These are phyloP conservation scores for Chelidonichthys spinosus DNA, from an alignment of 2,797 vertebrate genomes.

Conservation along the genomic window DNA sequence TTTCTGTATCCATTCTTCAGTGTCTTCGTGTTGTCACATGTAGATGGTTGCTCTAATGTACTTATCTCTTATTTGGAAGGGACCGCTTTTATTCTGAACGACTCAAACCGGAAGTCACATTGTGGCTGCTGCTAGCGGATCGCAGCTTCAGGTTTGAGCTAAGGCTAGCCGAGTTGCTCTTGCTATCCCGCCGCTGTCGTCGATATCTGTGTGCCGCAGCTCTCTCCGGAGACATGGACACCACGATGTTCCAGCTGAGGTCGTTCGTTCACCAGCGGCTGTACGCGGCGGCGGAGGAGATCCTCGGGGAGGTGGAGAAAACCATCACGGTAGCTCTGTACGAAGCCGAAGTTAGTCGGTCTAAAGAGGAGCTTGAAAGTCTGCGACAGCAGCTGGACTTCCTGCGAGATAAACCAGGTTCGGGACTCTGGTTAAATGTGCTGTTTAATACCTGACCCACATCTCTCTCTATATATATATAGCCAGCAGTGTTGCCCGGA, in stretches of 20 bases:
- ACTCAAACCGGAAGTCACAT: neutral
- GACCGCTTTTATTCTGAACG: constrained; percentile 7
- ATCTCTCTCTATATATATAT: fast-evolving
- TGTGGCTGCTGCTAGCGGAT: neutral
- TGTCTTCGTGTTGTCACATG: neutral
- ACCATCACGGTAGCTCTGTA: constrained; percentile 44
- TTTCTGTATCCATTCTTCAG: neutral
- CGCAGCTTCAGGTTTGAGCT: neutral
- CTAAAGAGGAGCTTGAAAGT: constrained; percentile 35
- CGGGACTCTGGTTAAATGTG: neutral
- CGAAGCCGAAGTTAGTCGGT: constrained; percentile 34
- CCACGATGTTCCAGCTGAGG: constrained; percentile 44
- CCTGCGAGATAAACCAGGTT: constrained; percentile 26
- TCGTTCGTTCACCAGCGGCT: constrained; percentile 55
- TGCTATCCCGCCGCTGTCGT: fast-evolving
- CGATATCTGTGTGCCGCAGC: fast-evolving
- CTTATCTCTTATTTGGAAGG: neutral
- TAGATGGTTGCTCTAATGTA: neutral
- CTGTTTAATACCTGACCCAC: neutral
- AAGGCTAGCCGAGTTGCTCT: neutral
- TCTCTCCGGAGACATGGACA: constrained; percentile 15
- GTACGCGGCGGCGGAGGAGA: constrained; percentile 52
- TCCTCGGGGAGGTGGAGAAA: constrained; percentile 62
- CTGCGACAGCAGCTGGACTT: constrained; percentile 29
- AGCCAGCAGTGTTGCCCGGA: neutral